A percentile compares a stretch with the other conserved stretches of the same genome.
phyloP scores from a whole-genome alignment of 2,888 invertebrate genomes.

The Amaurobius ferox region DNA sequence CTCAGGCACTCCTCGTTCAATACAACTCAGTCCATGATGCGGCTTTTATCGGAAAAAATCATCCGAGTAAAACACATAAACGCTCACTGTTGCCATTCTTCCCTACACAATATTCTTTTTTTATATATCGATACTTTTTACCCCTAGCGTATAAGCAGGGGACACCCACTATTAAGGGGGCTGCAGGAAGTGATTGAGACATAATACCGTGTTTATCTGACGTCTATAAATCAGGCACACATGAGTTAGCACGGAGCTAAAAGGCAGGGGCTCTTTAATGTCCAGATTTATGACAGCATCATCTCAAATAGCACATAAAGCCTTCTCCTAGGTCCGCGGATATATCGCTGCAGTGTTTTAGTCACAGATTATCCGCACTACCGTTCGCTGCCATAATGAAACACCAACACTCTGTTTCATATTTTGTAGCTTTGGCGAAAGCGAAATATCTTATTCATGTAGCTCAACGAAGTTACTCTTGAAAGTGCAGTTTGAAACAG shows the following conservation, averaged over 20 bases:
- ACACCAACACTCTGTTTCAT: not conserved
- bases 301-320: slow-evolving; percentile 70
- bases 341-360: slow-evolving; percentile 45
- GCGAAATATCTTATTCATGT: no score
- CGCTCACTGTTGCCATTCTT: slow-evolving; percentile 4
- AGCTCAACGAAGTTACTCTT: no score
- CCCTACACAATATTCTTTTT: not conserved
- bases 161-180: slow-evolving; percentile 13
- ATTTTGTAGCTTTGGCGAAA: not conserved
- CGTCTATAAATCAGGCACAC: slow-evolving; percentile 71
- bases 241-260: slow-evolving; percentile 69
- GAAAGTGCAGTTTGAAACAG: no score
- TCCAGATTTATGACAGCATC: slow-evolving; percentile 69
- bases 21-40: not conserved
- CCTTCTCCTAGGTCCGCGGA: slow-evolving; percentile 22
- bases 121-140: not conserved
- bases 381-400: not conserved
- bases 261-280: slow-evolving; percentile 69
- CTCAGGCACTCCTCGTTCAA: not conserved
- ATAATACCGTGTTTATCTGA: slow-evolving; percentile 72
- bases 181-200: slow-evolving; percentile 65
- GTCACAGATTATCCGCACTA: not conserved
- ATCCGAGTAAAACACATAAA: not conserved
- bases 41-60: slow-evolving; percentile 6
- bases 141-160: not conserved